Percentiles rank a stretch among this genome's conserved stretches.
These are phyloP conservation scores for Gallinago undulata DNA, from an alignment of 2,113 vertebrate species.

Conservation along the genomic window DNA sequence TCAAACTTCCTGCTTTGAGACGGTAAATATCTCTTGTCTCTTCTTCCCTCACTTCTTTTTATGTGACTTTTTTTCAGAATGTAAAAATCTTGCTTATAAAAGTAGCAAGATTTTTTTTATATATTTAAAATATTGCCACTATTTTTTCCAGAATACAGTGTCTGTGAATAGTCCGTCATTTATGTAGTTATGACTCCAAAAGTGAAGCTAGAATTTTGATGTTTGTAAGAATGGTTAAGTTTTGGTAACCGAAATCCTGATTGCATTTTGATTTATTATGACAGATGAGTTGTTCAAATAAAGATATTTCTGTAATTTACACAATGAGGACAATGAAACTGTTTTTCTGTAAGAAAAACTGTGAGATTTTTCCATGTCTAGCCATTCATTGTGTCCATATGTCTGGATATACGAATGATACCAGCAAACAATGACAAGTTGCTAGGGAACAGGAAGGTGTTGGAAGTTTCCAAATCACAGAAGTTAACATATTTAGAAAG, in stretches of 20 bases:
- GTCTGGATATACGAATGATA: neutral
- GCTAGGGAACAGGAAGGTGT: neutral
- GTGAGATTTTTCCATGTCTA: neutral
- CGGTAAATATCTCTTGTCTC: neutral
- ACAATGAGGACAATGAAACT: neutral
- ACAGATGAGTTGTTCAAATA: neutral
- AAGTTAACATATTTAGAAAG: neutral
- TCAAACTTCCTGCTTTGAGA: neutral
- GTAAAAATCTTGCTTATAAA: neutral
- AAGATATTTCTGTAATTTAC: neutral
- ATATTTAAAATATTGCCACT: neutral
- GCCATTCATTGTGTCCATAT: neutral
- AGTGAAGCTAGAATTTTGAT: neutral
- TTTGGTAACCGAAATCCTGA: neutral
- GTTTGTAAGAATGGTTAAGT: neutral
- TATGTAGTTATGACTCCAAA: neutral
- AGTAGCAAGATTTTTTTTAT: neutral
- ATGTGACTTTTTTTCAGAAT: neutral
- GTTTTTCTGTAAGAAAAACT: neutral
- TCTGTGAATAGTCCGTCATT: neutral
- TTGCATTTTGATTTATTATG: neutral
- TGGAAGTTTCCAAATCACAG: neutral
- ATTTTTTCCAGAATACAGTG: neutral
- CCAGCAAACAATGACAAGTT: neutral
- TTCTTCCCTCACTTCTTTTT: neutral